Base-by-base conservation (phyloP, 2,113 vertebrate species). In the Podocnemis expansa region DNA sequence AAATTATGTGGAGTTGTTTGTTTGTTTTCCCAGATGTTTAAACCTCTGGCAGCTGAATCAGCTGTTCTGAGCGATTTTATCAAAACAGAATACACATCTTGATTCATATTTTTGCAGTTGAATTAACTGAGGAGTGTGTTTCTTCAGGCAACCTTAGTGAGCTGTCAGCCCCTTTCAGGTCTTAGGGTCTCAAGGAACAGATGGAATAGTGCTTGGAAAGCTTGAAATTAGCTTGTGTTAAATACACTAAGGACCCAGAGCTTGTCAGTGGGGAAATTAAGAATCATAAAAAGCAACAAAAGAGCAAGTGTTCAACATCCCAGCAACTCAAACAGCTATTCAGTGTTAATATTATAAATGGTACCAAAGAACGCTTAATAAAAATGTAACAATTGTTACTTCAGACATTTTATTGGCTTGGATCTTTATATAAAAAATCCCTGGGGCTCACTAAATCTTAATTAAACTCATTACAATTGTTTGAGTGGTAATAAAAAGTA, bases 191-290 rank as follows among this genome's bases (percentile, higher is more conserved):
- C 91, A 94, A 96, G 94, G 84, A 89, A 94, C 86, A 90, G 89
- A 63, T 0, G 6, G 75, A 88, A 86, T 0, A 2, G 34, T 84
- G 63, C 89, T 90, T 84, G 87, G 78, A 3, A 4, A 91, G 85
- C 70, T 81, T 93, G 81, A 93, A 93, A 63, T 52, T 95, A 89
- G 83, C 7, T 94, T 90, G 14, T 86, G 88, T 89, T 94, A 95
- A 75, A 85, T 89, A 86, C 43, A 45, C 58, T 83, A 25, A 91
- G 82, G 87, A 94, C 78, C 51, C 96, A 83, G 70, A 96, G 90
- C 19, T 56, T 89, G 82, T 90, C 95, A 97, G 82, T 70, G 92
- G 96, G 88, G 90, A 95, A 91, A 95, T 97, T 94, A 92, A 78
- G 21, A 80, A 95, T 55, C 45, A 14, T 85, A 87, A 94, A 96